These are phyloP conservation scores for Coendou prehensilis DNA, from an alignment of 2,797 vertebrate genomes.

Conservation along the genomic window DNA sequence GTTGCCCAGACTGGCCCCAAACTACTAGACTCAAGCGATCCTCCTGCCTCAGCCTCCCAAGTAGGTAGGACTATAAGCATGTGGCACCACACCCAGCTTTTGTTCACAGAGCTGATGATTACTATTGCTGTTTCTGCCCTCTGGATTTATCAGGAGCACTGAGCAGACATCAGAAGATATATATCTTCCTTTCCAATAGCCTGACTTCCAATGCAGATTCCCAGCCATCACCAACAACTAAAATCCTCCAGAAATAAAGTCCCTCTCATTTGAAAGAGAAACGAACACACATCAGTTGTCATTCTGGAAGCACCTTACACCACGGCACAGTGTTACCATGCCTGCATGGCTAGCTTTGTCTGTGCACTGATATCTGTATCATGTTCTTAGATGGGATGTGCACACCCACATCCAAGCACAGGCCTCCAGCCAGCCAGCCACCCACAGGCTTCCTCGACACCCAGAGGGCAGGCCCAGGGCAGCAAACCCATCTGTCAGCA, in stretches of 20 bases:
- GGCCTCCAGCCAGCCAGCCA: background rate
- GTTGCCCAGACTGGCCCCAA: background rate
- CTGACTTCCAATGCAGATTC: background rate
- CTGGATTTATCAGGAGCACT: background rate
- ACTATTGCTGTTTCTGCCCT: background rate
- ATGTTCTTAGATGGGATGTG: background rate
- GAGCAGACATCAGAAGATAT: background rate
- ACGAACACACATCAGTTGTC: background rate
- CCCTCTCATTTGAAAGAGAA: slow-evolving; percentile 58
- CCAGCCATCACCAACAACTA: background rate
- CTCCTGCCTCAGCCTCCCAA: background rate
- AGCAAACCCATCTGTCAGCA: background rate
- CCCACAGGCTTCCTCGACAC: background rate
- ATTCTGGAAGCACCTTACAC: background rate
- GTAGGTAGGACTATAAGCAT: background rate
- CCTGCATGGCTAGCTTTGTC: background rate
- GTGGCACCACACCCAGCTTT: accelerated
- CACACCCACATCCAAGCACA: background rate
- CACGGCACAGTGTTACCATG: accelerated
- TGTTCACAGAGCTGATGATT: background rate
- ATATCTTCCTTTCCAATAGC: background rate
- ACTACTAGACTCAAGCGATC: background rate
- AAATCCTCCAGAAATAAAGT: background rate
- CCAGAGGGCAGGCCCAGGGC: background rate
- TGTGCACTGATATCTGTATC: background rate